Conservation (phyloP, 1,140 invertebrate genomes). For the Drosophila tristis region DNA sequence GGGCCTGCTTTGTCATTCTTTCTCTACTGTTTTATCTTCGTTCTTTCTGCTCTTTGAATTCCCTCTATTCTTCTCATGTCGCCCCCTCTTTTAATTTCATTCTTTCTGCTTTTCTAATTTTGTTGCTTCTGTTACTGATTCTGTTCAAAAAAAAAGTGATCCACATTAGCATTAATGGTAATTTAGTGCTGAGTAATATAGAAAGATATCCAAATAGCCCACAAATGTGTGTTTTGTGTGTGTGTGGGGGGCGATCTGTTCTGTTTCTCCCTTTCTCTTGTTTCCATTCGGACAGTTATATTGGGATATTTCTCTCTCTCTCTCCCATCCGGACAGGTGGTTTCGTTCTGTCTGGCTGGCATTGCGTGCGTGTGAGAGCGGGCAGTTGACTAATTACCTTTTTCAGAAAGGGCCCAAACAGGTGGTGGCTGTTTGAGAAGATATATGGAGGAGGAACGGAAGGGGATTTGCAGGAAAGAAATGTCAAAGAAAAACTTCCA, state of each 20-base stretch:
- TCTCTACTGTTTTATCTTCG: background rate
- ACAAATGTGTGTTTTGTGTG: background rate
- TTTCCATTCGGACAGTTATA: too few relatives aligned
- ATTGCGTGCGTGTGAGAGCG: conserved; percentile 56
- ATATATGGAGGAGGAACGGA: background rate
- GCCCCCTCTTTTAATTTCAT: too few relatives aligned
- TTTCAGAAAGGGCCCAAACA: conserved; percentile 35
- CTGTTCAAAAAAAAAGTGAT: conserved; percentile 49
- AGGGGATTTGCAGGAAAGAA: conserved; percentile 9
- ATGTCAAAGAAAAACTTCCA: conserved; percentile 1
- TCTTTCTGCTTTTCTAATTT: conserved; percentile 2
- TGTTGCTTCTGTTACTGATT: conserved; percentile 20
- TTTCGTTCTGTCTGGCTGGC: conserved; percentile 68
- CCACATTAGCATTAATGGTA: conserved; percentile 73
- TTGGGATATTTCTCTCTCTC: conserved; percentile 6
- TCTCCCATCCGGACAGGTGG: conserved; percentile 48
- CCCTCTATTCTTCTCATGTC: too few relatives aligned
- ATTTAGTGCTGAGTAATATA: conserved; percentile 60
- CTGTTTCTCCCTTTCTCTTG: conserved; percentile 20
- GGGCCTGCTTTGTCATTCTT: conserved; percentile 20
- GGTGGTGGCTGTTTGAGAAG: conserved; percentile 31
- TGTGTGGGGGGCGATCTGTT: conserved; percentile 18
- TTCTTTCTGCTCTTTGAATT: too few relatives aligned
- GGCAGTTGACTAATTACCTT: conserved; percentile 70
- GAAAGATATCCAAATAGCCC: conserved; percentile 30